Base-by-base conservation (phyloP, 2,888 invertebrate genomes). In the Herminia tarsipennalis region DNA sequence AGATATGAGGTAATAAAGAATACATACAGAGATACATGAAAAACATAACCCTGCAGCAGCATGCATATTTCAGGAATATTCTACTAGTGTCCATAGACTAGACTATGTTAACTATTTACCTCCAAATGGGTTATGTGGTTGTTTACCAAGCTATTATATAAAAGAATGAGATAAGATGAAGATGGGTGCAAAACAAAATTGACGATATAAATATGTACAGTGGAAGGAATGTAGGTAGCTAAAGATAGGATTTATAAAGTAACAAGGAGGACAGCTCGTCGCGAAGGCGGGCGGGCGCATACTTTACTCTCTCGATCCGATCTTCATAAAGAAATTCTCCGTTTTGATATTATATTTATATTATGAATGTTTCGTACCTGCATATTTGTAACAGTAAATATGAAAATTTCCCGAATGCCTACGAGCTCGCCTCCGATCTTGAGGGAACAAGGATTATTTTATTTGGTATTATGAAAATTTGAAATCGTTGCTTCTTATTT, bases 331-430 rank as follows among this genome's bases (percentile, higher is more conserved):
- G 84, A 89, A 92, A 90, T 92, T 92, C 92, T 86, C 86, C 88
- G 83, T 91, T 91, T 91, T 92, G 89, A 92, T 92, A 91, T 91
- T 91, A 90, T 92, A 91, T 89, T 91, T 91, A 88, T 91, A 89
- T 86, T 86, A 81, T 90, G 83, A 90, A 88, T 86, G 83, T 87
- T 86, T 83, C 82, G 83, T 92, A 92, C 92, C 92, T 92, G 92
- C 92, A 92, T 92, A 92, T 91, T 92, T 92, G 83, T 86, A 83
- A 83, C 88, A 85, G 88, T 92, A 92, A 91, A 92, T 92, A 92
- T 92, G 92, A 92, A 92, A 91, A 92, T 92, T 85, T 88, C 84
- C 77, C 78, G 84, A 88, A 91, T 91, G 84, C 86, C 86, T 83
- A 77, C 82, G 80, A 84, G 78, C 83, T 79, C 76, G 76, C 66